Conservation (phyloP, 53 echinoderm and acorn worm species). For the Henricia sp. region DNA sequence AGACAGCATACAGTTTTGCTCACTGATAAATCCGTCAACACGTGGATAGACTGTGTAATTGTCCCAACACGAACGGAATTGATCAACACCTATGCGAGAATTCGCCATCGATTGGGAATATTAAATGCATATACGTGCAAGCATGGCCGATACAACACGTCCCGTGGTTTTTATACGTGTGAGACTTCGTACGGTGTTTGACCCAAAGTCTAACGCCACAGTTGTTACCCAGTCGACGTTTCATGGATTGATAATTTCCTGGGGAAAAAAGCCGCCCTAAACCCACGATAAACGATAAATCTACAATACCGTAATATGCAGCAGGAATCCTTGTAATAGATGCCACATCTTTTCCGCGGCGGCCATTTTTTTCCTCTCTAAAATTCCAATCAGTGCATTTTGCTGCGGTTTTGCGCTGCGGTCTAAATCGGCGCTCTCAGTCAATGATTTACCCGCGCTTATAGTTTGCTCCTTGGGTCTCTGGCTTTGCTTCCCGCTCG, state of each 20-base stretch:
- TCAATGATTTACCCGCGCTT: conserved; percentile 40
- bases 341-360: conserved; percentile 1
- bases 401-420: background rate
- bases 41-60: background rate
- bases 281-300: background rate
- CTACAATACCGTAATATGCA: conserved; percentile 28
- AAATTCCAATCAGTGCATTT: conserved; percentile 32
- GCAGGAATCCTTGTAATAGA: background rate
- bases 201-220: background rate
- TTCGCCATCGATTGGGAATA: conserved; percentile 2
- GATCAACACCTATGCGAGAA: background rate
- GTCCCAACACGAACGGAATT: background rate
- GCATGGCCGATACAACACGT: too few species aligned
- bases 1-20: background rate
- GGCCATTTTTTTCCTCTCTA: conserved; percentile 27
- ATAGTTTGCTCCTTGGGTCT: background rate
- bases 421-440: background rate
- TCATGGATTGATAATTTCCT: background rate
- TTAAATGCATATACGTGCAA: background rate
- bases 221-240: conserved; percentile 8
- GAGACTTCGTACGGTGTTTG: too few species aligned
- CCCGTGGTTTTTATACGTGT: too few species aligned
- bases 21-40: background rate
- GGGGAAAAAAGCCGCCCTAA: background rate
- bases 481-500: conserved; percentile 15